These are phyloP conservation scores for Apodemus agrarius DNA, from an alignment of 2,797 vertebrate species.

Conservation along the genomic window DNA sequence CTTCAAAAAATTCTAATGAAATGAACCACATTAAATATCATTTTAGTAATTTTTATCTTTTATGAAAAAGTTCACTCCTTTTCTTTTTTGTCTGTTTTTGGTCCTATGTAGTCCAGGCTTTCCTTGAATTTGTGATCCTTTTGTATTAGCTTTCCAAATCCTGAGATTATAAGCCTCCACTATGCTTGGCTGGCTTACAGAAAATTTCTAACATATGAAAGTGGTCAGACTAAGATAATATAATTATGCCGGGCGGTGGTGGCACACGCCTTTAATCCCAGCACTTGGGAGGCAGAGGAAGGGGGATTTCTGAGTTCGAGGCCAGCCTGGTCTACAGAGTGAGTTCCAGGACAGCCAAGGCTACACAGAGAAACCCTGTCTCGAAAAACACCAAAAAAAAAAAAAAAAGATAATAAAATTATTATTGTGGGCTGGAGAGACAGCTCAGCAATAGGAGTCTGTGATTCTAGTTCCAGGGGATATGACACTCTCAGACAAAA, in stretches of 20 bases:
- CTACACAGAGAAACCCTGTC: no score
- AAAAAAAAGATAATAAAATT: no score
- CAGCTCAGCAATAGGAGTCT: neutral
- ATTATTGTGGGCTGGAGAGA: neutral
- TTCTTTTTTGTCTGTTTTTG: neutral
- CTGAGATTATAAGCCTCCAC: neutral
- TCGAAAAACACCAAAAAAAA: no score
- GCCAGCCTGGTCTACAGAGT: no score
- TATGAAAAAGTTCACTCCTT: neutral
- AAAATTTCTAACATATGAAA: conserved; percentile 21
- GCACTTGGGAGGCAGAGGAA: no score
- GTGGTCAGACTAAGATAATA: neutral
- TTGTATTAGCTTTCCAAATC: neutral
- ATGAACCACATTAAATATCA: neutral
- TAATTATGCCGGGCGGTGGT: no score
- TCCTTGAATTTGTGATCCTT: neutral
- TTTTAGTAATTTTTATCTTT: neutral
- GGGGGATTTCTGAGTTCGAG: no score
- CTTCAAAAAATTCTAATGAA: neutral
- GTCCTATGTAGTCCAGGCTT: neutral
- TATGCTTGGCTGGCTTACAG: neutral
- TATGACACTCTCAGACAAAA: neutral
- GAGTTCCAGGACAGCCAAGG: no score
- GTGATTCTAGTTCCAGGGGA: neutral
- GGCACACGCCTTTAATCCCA: no score